Conservation (phyloP, 2,888 invertebrate genomes). For the Erannis defoliaria region DNA sequence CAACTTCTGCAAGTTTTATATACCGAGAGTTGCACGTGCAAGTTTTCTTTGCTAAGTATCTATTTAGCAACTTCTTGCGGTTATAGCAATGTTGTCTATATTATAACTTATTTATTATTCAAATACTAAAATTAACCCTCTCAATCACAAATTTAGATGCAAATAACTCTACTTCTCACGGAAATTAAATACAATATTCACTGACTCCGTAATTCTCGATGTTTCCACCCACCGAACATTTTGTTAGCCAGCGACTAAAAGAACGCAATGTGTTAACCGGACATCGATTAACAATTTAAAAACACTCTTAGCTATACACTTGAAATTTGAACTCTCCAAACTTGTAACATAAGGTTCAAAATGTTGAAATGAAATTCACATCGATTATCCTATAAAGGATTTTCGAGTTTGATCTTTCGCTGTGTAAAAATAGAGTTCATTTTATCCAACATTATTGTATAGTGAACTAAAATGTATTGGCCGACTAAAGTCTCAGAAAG, state of each 20-base stretch:
- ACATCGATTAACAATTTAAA: constrained; percentile 12
- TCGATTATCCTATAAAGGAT: too few species aligned
- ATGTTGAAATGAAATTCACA: background rate
- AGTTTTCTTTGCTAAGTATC: too few species aligned
- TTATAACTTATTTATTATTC: background rate
- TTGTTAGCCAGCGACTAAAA: constrained; percentile 16
- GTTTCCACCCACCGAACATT: constrained; percentile 24
- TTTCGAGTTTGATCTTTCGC: background rate
- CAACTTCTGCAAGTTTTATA: too few species aligned
- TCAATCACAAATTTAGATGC: background rate
- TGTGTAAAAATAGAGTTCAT: background rate
- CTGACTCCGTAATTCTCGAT: constrained; percentile 21
- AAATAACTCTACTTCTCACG: constrained; percentile 21
- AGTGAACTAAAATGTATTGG: constrained; percentile 2
- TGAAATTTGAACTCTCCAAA: constrained; percentile 1
- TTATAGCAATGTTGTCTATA: too few species aligned
- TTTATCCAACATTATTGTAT: background rate
- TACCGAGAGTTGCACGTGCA: too few species aligned
- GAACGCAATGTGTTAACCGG: constrained; percentile 16
- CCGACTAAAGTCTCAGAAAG: constrained; percentile 17
- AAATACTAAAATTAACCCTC: constrained; percentile 6
- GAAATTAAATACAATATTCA: constrained; percentile 26
- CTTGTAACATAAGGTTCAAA: background rate
- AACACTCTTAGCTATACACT: background rate
- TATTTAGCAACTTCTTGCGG: too few species aligned